These are phyloP conservation scores for Cyanoderma ruficeps DNA, from an alignment of 2,113 vertebrate species.

Conservation along the genomic window DNA sequence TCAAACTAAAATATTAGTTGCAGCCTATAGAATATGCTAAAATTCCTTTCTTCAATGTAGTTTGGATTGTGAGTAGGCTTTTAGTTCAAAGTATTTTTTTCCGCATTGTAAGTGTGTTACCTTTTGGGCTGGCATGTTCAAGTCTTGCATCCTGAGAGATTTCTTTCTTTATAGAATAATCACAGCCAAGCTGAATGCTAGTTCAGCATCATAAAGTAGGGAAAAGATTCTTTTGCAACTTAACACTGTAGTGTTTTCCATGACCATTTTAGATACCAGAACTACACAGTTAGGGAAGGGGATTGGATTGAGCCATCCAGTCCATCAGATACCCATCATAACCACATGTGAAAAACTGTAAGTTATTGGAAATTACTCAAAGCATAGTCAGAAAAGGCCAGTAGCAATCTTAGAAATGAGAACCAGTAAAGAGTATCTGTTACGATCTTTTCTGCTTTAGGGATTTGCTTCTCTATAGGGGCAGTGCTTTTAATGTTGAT, in stretches of 20 bases:
- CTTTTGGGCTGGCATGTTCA: background rate
- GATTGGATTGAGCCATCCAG: background rate
- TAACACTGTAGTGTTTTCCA: background rate
- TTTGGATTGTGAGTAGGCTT: background rate
- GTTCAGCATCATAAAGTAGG: background rate
- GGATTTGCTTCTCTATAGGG: background rate
- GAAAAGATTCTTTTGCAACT: background rate
- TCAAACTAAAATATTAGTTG: background rate
- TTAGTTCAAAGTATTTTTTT: background rate
- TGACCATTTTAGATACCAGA: background rate
- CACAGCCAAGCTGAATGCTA: background rate
- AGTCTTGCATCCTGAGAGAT: background rate
- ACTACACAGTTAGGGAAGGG: background rate
- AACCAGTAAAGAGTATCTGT: background rate
- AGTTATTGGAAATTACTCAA: background rate
- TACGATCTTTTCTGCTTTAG: background rate
- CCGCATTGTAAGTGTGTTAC: rapidly evolving
- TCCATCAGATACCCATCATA: background rate
- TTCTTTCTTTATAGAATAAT: background rate
- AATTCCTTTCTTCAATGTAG: background rate
- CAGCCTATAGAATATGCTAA: background rate
- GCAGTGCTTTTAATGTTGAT: background rate
- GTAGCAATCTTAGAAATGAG: background rate
- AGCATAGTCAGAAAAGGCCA: background rate
- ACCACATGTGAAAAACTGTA: background rate